These are phyloP conservation scores for Diceros bicornis DNA, from an alignment of 2,797 vertebrate species.

Conservation along the genomic window DNA sequence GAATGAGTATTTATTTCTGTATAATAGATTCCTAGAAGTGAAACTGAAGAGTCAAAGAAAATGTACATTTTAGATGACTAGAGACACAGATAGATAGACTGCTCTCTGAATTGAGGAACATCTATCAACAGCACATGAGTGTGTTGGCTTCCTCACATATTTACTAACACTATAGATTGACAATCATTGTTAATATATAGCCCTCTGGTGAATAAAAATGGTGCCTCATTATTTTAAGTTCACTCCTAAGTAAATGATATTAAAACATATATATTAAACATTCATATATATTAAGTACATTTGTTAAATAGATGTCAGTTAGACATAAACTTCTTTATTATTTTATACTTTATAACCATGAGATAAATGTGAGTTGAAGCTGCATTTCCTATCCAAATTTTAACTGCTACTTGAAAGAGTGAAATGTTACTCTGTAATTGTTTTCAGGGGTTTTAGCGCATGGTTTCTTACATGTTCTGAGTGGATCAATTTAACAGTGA, in stretches of 20 bases:
- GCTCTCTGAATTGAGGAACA: neutral
- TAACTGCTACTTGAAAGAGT: neutral
- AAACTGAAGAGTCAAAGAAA: neutral
- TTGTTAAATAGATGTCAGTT: neutral
- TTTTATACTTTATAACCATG: neutral
- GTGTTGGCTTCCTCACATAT: neutral
- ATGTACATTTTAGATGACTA: neutral
- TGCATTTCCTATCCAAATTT: neutral
- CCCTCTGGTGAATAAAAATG: neutral
- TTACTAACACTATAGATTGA: neutral
- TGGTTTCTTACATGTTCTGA: conserved; percentile 2
- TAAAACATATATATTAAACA: neutral
- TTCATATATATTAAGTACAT: neutral
- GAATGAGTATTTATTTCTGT: neutral
- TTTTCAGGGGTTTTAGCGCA: neutral
- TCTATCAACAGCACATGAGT: neutral
- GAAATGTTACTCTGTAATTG: neutral
- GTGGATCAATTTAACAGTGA: conserved; percentile 2
- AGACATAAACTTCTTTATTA: conserved; percentile 51
- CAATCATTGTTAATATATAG: neutral
- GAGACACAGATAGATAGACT: neutral
- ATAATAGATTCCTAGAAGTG: neutral
- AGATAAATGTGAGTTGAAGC: conserved; percentile 1
- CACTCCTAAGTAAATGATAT: neutral
- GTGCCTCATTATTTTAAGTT: neutral